Percentiles rank a stretch among this genome's conserved stretches.
These are phyloP conservation scores for Odontocolon sp. DNA, from an alignment of 2,888 invertebrate genomes.

Conservation along the genomic window DNA sequence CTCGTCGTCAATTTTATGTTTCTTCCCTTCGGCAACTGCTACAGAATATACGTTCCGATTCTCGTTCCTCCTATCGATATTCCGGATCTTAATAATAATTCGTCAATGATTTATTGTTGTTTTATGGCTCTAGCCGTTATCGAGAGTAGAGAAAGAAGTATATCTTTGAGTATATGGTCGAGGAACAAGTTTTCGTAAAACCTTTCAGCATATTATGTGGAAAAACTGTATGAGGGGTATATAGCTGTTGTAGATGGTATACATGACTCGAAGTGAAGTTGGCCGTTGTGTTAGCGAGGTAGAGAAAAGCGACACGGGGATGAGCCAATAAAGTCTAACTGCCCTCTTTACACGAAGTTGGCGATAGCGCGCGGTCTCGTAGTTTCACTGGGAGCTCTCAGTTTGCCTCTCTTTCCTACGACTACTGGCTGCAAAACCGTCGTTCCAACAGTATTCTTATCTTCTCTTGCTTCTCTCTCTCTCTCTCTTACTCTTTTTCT, in stretches of 20 bases:
- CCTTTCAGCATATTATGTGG: slow-evolving; percentile 30
- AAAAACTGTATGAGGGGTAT: background rate
- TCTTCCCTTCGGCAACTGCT: background rate
- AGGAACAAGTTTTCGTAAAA: slow-evolving; percentile 28
- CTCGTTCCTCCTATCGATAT: background rate
- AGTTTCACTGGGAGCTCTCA: slow-evolving; percentile 35
- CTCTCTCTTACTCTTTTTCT: background rate
- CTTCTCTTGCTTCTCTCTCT: slow-evolving; percentile 43
- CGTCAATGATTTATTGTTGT: background rate
- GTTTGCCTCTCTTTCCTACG: slow-evolving; percentile 39
- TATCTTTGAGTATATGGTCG: slow-evolving; percentile 3
- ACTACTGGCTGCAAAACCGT: slow-evolving; percentile 41
- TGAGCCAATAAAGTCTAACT: slow-evolving; percentile 72
- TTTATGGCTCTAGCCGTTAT: too few species aligned
- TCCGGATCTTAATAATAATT: background rate
- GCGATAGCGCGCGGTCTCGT: slow-evolving; percentile 67
- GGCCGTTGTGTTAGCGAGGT: slow-evolving; percentile 36
- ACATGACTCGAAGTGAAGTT: slow-evolving; percentile 21
- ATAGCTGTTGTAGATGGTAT: slow-evolving; percentile 5
- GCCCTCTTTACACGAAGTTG: slow-evolving; percentile 69
- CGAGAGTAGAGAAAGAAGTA: background rate
- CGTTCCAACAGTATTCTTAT: slow-evolving; percentile 51
- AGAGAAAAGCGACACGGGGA: slow-evolving; percentile 25
- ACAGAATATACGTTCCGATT: background rate
- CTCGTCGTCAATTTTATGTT: slow-evolving; percentile 23